A percentile compares a stretch with the other conserved stretches of the same genome.
phyloP scores from a whole-genome alignment of 2,888 invertebrate genomes.

The Cryptocheilus praepositus region DNA sequence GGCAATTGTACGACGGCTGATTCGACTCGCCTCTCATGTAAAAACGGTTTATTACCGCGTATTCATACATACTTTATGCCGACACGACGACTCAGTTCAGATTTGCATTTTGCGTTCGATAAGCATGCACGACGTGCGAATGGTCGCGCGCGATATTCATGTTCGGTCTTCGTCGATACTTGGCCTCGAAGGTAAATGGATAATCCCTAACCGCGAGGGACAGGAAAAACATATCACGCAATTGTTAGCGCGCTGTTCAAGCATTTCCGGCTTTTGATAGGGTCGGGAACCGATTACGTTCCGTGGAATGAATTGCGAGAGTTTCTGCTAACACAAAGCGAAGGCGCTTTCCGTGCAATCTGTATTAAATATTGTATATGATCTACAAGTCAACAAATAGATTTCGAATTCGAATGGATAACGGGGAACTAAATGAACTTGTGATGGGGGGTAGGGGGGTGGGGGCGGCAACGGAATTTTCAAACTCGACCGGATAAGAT shows the following conservation, averaged over 20 bases:
- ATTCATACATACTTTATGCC: too few relatives aligned
- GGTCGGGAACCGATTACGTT: conserved; percentile 47
- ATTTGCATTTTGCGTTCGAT: too few relatives aligned
- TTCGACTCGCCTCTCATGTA: too few relatives aligned
- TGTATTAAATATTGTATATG: conserved; percentile 56
- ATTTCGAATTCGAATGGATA: conserved; percentile 2
- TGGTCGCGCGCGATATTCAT: too few relatives aligned
- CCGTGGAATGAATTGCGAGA: conserved; percentile 51
- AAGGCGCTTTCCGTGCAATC: conserved; percentile 67
- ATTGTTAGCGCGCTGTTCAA: conserved; percentile 48
- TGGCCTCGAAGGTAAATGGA: background rate
- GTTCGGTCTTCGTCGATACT: conserved; percentile 2
- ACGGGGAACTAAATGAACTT: conserved; percentile 20
- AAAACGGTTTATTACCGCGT: too few relatives aligned
- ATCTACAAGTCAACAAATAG: conserved; percentile 29
- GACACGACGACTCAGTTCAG: too few relatives aligned
- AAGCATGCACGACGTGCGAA: too few relatives aligned
- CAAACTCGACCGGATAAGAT: too few relatives aligned
- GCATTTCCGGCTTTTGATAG: conserved; percentile 56
- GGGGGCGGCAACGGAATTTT: too few relatives aligned
- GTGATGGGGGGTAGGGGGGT: conserved; percentile 11
- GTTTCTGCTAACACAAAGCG: conserved; percentile 34
- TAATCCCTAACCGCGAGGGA: conserved; percentile 29
- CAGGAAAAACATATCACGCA: conserved; percentile 55
- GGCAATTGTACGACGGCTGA: too few relatives aligned